Evolutionary conservation across 1,140 invertebrate genomes (phyloP).

Genomic region (Nasonia longicornis): DNA sequence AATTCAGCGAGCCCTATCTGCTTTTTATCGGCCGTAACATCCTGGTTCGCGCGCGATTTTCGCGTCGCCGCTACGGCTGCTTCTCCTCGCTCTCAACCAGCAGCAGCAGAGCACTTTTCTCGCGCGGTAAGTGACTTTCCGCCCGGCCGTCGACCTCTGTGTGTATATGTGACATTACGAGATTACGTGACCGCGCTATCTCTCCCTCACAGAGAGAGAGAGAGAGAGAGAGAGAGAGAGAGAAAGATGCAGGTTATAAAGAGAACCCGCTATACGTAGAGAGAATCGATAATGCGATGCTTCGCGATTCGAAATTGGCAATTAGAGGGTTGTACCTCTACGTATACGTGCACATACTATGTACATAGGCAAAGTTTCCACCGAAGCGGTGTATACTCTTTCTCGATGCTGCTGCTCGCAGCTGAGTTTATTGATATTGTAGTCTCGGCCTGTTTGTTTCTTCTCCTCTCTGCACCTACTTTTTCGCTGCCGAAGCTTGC

Average conservation of each 20-base stretch:
- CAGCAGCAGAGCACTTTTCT: background rate
- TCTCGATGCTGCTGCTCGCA: too few species aligned
- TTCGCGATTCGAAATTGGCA: too few species aligned
- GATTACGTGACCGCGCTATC: background rate
- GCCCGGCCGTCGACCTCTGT: background rate
- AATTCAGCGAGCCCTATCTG: background rate
- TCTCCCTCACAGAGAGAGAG: background rate
- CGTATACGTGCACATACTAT: too few species aligned
- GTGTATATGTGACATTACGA: background rate
- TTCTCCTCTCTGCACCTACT: slow-evolving; percentile 4
- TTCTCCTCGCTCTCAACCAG: background rate
- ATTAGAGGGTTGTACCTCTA: too few species aligned
- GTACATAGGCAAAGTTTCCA: background rate
- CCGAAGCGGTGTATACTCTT: too few species aligned
- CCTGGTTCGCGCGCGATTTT: background rate
- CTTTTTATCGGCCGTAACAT: background rate
- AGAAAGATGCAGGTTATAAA: background rate
- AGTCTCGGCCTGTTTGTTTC: slow-evolving; percentile 23
- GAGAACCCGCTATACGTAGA: background rate
- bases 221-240: background rate
- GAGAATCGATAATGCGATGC: too few species aligned
- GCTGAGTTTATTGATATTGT: background rate
- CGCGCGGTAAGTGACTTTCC: slow-evolving; percentile 10
- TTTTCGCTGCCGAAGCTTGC: background rate
- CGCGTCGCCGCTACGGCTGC: background rate